Percentiles rank a stretch among this genome's conserved stretches.
Evolutionary conservation across 2,888 invertebrate genomes (phyloP).

Genomic region (Pachycephus smyrnensis): DNA sequence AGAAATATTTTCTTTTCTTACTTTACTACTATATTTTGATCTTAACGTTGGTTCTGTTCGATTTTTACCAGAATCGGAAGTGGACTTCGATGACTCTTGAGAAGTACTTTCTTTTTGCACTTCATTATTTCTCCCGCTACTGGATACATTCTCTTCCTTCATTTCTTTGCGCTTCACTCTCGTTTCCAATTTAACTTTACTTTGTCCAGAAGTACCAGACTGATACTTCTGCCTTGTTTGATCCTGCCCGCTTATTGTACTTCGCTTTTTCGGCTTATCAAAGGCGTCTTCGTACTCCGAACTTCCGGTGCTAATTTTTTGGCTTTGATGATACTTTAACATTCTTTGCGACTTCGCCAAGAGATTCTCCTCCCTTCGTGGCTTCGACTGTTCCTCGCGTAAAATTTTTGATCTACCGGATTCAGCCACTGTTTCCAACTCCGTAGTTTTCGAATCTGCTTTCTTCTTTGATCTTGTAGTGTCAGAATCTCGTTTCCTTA

Average conservation of each 20-base stretch:
- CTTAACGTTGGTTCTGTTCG: neutral
- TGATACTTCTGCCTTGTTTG: constrained; percentile 29
- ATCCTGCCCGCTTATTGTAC: constrained; percentile 20
- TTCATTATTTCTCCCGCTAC: neutral
- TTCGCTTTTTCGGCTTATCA: constrained; percentile 38
- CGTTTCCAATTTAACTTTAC: constrained; percentile 37
- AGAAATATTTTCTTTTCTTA: neutral
- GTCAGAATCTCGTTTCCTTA: constrained; percentile 17
- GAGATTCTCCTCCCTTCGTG: constrained; percentile 29
- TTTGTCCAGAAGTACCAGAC: constrained; percentile 14
- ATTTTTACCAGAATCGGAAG: neutral
- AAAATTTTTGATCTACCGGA: neutral
- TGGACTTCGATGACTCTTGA: neutral
- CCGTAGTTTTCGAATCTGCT: neutral
- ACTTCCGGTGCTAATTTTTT: constrained; percentile 48
- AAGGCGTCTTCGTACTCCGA: constrained; percentile 50
- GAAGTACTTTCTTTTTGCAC: neutral
- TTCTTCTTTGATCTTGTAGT: constrained; percentile 25
- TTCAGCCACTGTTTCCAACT: neutral
- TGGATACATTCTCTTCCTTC: constrained; percentile 13
- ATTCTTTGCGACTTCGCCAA: constrained; percentile 27
- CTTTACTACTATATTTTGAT: neutral
- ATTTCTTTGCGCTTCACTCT: constrained; percentile 34
- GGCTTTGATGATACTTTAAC: constrained; percentile 44
- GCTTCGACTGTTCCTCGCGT: constrained; percentile 19